Evolutionary conservation across 2,888 invertebrate genomes (phyloP), one percentile per base, ranked within the genome.

Genomic region (Zaprionus lineosus): DNA sequence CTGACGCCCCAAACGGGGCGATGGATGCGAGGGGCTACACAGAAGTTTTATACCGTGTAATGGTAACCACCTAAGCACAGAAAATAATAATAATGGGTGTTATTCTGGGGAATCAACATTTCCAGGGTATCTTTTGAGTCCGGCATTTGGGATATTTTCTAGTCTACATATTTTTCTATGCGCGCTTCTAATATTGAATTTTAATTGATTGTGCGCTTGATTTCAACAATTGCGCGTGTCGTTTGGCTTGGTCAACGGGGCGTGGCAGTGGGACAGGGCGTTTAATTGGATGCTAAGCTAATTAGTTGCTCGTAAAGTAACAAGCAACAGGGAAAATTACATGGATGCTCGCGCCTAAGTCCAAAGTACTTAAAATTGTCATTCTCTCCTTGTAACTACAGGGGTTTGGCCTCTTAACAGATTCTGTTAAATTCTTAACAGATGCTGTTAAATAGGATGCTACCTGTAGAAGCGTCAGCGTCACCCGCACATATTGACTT

Each of bases 121-220:
- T n/a, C n/a, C n/a, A 71, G 68, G 51, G 51, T 48, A 65, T 37
- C 0, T 0, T 0, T 0, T 0, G n/a, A 28, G 65, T 41, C 33
- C 2, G 0, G 3, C 16, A 43, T 0, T 9, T 11, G 0, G 0
- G 1, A 1, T 6, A 9, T n/a, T 29, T 7, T 11, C 6, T 15
- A 40, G 2, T 16, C 3, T 18, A 40, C 28, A n/a, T 21, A 9
- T 48, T 26, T 4, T 33, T 16, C 15, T 12, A 2, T n/a, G 6
- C 14, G 29, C 37, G 31, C 19, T 18, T 34, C n/a, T 11, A 39
- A 46, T n/a, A 56, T 59, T 37, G 24, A 48, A 62, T 72, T 83
- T 81, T 75, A 83, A 84, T 84, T 81, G 75, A 81, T 78, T 78
- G 76, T 59, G 69, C 67, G 73, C 5, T 36, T 36, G 65, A 64